Base-by-base conservation (phyloP, 2,888 invertebrate species). In the Caenorhabditis zanzibari region DNA sequence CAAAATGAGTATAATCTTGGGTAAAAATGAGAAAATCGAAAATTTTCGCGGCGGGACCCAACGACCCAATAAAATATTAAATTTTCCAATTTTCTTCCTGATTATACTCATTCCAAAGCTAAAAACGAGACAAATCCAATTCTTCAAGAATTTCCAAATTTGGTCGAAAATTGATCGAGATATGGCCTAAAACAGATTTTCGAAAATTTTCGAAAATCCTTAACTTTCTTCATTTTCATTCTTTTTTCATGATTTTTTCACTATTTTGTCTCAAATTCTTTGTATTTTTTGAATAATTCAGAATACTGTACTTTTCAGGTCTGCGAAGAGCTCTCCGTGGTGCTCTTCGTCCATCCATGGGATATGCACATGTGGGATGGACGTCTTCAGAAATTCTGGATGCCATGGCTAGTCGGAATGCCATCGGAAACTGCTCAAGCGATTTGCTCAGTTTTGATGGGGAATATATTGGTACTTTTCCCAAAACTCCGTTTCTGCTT, bases 381-480 rank as follows among this genome's bases (percentile, higher is more conserved):
- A 2, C 92, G 94, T 56, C 93, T 93, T 91, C 88, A 90, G 52
- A 94, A 94, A 82, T 94, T 94, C 90, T 94, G 94, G 94, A 86
- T 94, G 85, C 94, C 94, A 0, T 94, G 94, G 94, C 93, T 94
- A 10, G 94, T 94, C 5, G 94, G 94, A 19, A 94, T 94, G 94
- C 94, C 94, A 0, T 92, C 94, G 0, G 94, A 94, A 87, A 94
- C 94, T 2, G 93, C 94, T 1, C 92, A 93, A 14, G 94, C 94
- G 7, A 93, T 94, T 22, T 93, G 94, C 79, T 93, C 93, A 63
- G 90, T 94, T 87, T 90, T 94, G 1, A 94, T 94, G 93, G 94
- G 94, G 10, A 94, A 94, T 4, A 93, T 94, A 16, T 90, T 94
- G 19, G 93, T 71, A 4, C 90, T 92, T 59, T 94, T 93, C 88